Evolutionary conservation across 2,113 vertebrate genomes (phyloP), one percentile per base, ranked within the genome.

Genomic region (Cynoglossus semilaevis): DNA sequence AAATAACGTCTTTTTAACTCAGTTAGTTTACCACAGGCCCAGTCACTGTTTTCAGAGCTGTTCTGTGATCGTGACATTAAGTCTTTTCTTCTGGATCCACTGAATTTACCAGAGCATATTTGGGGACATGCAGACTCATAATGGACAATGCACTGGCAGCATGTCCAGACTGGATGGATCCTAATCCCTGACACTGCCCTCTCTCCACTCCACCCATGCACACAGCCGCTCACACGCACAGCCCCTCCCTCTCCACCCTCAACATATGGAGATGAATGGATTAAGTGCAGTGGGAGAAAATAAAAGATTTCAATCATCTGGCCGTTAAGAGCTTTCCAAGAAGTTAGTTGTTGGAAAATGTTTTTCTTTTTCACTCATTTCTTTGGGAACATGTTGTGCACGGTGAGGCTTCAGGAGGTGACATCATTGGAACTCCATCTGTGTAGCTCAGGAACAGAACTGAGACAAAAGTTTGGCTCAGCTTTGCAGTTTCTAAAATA

Each of bases 251-350:
- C 19, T 40, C 17, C 48, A 38, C 58, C 42, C 42, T 74, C 51
- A 85, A 84, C 88, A 86, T 89, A 88, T 88, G 90, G 87, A 87
- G 87, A 77, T n/a, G 48, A 68, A 44, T 78, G 87, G 89, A 91
- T 91, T 94, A 92, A 92, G 77, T 58, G 52, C 70, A 59, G 67
- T 69, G 76, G 79, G 83, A 77, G 71, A 71, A 78, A 90, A 87
- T 77, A 91, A 88, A 81, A 64, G 85, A 87, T 81, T 89, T 83
- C 77, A 85, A 79, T 79, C 84, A 34, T 60, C 51, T 58, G 74
- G 62, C 70, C 57, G 76, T 77, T 87, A 78, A 79, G 34, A 40
- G 51, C 7, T 11, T 75, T 81, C 67, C 67, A 76, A 44, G 77
- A 79, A 80, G 63, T 56, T 53, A 58, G 15, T 63, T 43, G 36